Evolutionary conservation across 2,797 vertebrate genomes (phyloP), one percentile per base, ranked within the genome.

Genomic region (Acanthiza pusilla): DNA sequence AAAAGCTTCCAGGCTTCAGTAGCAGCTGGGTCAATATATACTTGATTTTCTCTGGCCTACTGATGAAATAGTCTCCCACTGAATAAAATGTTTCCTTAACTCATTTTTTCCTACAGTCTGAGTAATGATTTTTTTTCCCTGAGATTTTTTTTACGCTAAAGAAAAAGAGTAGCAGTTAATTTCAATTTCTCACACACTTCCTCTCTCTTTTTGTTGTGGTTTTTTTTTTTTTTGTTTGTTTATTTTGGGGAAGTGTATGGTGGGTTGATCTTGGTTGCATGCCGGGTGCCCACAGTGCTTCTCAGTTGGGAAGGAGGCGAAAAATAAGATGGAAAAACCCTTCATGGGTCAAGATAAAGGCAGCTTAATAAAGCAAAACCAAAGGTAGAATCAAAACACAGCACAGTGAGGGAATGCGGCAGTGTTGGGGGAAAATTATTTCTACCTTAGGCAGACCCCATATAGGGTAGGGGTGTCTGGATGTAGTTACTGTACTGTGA

Each of bases 21-120:
- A 92, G 47, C 93, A 93, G 77, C 91, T 96, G 77, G 73, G 43
- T 91, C 90, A 94, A 90, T 38, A 91, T 70, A 22, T 60, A 38
- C 47, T 86, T 88, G 70, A 66, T 93, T 94, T 94, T 62, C 34
- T 84, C 66, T 78, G 73, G 36, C n/a, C 42, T 74, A n/a, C 27
- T 65, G 87, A 74, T 51, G 50, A 88, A 94, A 55, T 16, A 68
- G 36, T 60, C 48, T 75, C 40, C 21, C 6, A 55, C 18, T 7
- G 15, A 88, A 85, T 42, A 62, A 90, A 86, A 71, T 9, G 8
- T 86, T 91, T 73, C 74, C 77, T 86, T 70, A 43, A 47, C 14
- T 72, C 21, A 48, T 23, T 11, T 84, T 94, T 90, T 93, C 45
- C 62, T 62, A 22, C 13, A 23, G 45, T 85, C 27, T 54, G 42